A percentile compares a stretch with the other conserved stretches of the same genome.
Conservation (phyloP, 2,797 vertebrate genomes). For the Mallotus villosus region DNA sequence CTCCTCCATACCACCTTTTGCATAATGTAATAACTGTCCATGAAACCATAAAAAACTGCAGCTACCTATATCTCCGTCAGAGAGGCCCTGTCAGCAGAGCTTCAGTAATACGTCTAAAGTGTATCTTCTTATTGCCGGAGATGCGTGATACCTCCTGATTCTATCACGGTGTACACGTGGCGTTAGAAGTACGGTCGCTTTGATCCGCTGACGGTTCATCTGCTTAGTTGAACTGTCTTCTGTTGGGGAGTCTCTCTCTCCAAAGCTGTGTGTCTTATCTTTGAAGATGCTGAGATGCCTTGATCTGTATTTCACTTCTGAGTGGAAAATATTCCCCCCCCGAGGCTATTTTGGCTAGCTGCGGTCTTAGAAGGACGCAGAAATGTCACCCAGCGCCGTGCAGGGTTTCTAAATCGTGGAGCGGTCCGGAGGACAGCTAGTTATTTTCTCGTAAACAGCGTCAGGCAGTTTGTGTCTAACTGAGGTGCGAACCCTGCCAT, state of each 20-base stretch:
- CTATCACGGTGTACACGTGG: slow-evolving; percentile 40
- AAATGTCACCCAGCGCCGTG: slow-evolving; percentile 10
- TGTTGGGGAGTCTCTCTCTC: slow-evolving; percentile 24
- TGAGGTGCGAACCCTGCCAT: slow-evolving; percentile 22
- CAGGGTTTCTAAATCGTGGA: slow-evolving; percentile 21
- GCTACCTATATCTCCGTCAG: slow-evolving; percentile 2
- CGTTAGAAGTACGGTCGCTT: slow-evolving; percentile 42
- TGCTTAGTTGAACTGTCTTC: slow-evolving; percentile 46
- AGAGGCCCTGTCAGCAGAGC: slow-evolving; percentile 33
- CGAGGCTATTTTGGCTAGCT: slow-evolving; percentile 25
- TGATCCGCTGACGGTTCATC: slow-evolving; percentile 58
- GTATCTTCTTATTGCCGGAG: slow-evolving; percentile 27
- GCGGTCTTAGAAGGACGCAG: slow-evolving; percentile 19
- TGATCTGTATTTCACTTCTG: slow-evolving; percentile 50
- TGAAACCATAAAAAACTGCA: too few species aligned
- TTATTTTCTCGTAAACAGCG: slow-evolving; percentile 17
- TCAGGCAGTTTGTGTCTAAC: slow-evolving; percentile 16
- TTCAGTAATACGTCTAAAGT: slow-evolving; percentile 45
- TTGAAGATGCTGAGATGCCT: slow-evolving; percentile 45
- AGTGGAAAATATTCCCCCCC: slow-evolving; percentile 32
- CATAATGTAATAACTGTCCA: too few species aligned
- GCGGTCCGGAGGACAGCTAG: slow-evolving; percentile 3
- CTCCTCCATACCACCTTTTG: too few species aligned
- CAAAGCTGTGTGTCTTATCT: slow-evolving; percentile 37
- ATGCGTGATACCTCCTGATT: slow-evolving; percentile 56